These are phyloP conservation scores for Microhierax caerulescens DNA, from an alignment of 2,797 vertebrate species.

Conservation along the genomic window DNA sequence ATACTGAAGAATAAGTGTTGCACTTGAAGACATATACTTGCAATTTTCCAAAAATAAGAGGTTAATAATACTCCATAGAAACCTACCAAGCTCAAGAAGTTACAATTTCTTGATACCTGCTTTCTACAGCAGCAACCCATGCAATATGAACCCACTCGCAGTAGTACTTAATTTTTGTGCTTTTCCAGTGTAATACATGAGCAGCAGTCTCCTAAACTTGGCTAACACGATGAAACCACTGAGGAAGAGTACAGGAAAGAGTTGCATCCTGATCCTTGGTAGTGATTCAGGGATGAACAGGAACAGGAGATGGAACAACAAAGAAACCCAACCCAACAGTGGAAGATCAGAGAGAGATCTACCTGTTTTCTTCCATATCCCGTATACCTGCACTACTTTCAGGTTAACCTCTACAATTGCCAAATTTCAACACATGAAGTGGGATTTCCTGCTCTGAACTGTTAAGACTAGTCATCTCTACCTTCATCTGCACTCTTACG, in stretches of 20 bases:
- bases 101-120: neutral
- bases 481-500: neutral
- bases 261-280: fast-evolving
- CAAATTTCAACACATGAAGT: neutral
- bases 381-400: neutral
- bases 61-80: neutral
- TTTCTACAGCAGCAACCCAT: neutral
- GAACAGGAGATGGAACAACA: neutral
- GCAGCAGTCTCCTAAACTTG: neutral
- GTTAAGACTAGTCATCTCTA: fast-evolving
- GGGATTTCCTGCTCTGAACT: neutral
- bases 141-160: neutral
- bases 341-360: neutral
- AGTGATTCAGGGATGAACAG: neutral
- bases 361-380: neutral
- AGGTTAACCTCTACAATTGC: neutral
- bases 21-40: neutral
- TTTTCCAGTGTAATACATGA: neutral
- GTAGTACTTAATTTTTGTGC: neutral
- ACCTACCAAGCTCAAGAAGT: neutral
- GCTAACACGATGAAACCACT: neutral
- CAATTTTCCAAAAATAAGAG: neutral
- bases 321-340: neutral
- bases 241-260: neutral
- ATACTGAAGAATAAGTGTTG: neutral